Percentiles rank a stretch among this genome's conserved stretches.
Conservation (phyloP, 2,888 invertebrate species). For the Cryptocheilus praepositus region DNA sequence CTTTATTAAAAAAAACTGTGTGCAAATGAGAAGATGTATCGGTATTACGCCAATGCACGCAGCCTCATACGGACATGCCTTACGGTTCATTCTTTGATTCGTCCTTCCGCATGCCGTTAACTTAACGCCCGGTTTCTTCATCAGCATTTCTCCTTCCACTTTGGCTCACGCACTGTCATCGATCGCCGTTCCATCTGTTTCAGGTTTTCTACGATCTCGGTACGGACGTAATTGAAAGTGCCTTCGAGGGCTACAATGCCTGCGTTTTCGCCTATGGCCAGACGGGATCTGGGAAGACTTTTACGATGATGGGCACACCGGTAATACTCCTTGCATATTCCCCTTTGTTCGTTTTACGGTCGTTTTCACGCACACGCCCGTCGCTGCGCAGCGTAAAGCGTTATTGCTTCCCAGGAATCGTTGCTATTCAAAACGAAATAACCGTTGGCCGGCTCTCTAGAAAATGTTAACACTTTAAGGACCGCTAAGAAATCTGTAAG, state of each 20-base stretch:
- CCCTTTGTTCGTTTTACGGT: not conserved
- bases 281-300: conserved; percentile 93
- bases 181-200: conserved; percentile 30
- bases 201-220: conserved; percentile 85
- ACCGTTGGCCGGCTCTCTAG: no score
- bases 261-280: conserved; percentile 95
- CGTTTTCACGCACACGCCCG: not conserved
- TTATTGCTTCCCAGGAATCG: no score
- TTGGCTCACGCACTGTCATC: not conserved
- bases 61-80: conserved; percentile 7
- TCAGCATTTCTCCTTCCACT: not conserved
- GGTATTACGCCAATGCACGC: not conserved
- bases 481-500: no score
- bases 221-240: conserved; percentile 86
- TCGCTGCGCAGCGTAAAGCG: not conserved
- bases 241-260: conserved; percentile 90
- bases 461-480: no score
- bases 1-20: no score
- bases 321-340: conserved; percentile 69
- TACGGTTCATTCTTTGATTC: conserved; percentile 9
- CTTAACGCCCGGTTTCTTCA: not conserved
- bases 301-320: conserved; percentile 92
- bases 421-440: no score
- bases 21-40: no score
- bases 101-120: conserved; percentile 36